phyloP scores from a whole-genome alignment of 2,113 vertebrate genomes.

The Phoenicopterus ruber region DNA sequence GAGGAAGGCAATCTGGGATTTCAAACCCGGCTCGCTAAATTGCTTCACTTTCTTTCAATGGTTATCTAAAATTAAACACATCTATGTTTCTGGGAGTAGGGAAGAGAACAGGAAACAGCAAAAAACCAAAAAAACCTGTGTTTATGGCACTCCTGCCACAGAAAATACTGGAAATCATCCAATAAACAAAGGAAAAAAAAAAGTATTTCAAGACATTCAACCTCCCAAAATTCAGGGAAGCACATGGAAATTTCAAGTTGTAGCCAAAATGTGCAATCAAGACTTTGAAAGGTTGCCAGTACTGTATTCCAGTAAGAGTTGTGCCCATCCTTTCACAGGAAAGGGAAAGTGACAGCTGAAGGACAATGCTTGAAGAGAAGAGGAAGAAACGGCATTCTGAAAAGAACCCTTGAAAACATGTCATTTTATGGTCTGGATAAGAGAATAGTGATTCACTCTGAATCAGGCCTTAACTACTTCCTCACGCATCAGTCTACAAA shows the following conservation, averaged over 20 bases:
- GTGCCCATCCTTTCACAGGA: neutral
- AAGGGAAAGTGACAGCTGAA: neutral
- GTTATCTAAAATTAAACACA: neutral
- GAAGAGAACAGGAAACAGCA: neutral
- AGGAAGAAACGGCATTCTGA: neutral
- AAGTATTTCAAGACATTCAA: neutral
- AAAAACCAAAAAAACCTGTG: neutral
- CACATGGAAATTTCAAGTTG: neutral
- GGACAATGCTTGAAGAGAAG: neutral
- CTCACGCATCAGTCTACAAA: neutral
- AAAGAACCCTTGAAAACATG: neutral
- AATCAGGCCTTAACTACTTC: neutral
- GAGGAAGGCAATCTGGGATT: neutral
- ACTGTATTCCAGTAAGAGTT: neutral
- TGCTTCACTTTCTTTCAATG: neutral
- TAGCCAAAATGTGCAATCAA: neutral
- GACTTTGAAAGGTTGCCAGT: neutral
- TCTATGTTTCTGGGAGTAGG: neutral
- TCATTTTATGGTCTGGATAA: neutral
- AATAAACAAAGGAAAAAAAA: neutral
- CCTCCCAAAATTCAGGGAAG: neutral
- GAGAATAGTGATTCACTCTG: neutral
- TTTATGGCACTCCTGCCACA: neutral
- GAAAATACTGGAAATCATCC: neutral
- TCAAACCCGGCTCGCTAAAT: neutral